Evolutionary conservation across 2,888 invertebrate species (phyloP).

Genomic region (Heteropelma amictum): DNA sequence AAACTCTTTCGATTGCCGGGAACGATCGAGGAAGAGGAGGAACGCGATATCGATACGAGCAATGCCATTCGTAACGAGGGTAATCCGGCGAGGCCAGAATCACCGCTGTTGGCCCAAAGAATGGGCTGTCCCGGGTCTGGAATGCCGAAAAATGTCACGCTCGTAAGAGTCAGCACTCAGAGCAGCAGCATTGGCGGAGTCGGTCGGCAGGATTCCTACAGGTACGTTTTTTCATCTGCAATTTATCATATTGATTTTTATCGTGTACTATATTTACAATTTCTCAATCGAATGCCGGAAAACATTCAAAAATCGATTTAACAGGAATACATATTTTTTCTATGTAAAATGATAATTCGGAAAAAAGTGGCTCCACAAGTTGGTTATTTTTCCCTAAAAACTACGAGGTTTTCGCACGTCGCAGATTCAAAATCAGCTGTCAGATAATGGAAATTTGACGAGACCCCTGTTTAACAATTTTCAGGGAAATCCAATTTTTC

Average conservation of each 20-base stretch:
- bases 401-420: no score
- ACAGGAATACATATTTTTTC: no score
- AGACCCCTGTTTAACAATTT: no score
- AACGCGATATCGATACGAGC: slow-evolving; percentile 62
- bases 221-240: slow-evolving; percentile 73
- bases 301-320: no score
- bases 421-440: no score
- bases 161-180: slow-evolving; percentile 81
- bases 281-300: background rate
- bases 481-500: no score
- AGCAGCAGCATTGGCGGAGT: slow-evolving; percentile 82
- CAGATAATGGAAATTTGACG: no score
- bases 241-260: background rate
- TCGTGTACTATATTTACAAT: background rate
- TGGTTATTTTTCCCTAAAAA: no score
- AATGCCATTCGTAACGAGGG: slow-evolving; percentile 43
- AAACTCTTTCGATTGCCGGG: slow-evolving; percentile 73
- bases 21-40: slow-evolving; percentile 74
- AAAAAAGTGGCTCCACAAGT: no score
- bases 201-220: slow-evolving; percentile 81
- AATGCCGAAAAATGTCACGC: slow-evolving; percentile 77
- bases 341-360: no score
- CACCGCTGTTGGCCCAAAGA: slow-evolving; percentile 67
- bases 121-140: slow-evolving; percentile 60
- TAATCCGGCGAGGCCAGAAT: slow-evolving; percentile 65